Evolutionary conservation across 2,113 vertebrate genomes (phyloP), one percentile per base, ranked within the genome.

Genomic region (Calyptomena viridis): DNA sequence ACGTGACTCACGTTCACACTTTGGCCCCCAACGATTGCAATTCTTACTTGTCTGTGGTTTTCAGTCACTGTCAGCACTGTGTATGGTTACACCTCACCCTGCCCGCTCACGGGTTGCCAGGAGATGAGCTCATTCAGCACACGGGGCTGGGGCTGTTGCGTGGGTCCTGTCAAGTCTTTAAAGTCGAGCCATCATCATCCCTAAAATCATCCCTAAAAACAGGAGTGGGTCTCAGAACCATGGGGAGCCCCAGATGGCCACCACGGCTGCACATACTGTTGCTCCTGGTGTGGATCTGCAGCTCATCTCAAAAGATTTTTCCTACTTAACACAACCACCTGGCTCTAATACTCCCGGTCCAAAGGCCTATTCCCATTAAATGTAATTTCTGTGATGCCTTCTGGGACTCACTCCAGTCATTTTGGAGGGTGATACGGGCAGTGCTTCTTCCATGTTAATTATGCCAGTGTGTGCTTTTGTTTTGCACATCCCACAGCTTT

Each of bases 191-290:
- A 5, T 33, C 9, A 1, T 15, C 50, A 22, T 68, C 39, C 50
- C 73, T 9, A 5, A 39, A 73, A 62, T 0, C 47, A 22, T 68
- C 42, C 50, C 73, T 9, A 5, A 39, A 73, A 62, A 0, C 3
- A 3, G 47, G 6, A 37, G 2, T 55, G 76, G 5, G 42, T 25
- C 37, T 50, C 5, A 5, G 59, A 50, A 24, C 14, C 1, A 1
- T 20, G 47, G 52, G 67, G 69, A 63, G 50, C 53, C 40, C 20
- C 40, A 44, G 62, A 31, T 19, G 68, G 31, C 37, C 31, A 15
- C 31, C 11, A 19, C 74, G 2, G 1, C 60, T 47, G 28, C 59
- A 28, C 1, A 0, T 2, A 2, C 21, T 44, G 12, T 64, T 0
- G 3, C 42, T 58, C 50, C 52, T 77, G 4, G 1, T 19, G 11